Conservation (phyloP, 2,797 vertebrate genomes). For the Toxotes lorentzi region DNA sequence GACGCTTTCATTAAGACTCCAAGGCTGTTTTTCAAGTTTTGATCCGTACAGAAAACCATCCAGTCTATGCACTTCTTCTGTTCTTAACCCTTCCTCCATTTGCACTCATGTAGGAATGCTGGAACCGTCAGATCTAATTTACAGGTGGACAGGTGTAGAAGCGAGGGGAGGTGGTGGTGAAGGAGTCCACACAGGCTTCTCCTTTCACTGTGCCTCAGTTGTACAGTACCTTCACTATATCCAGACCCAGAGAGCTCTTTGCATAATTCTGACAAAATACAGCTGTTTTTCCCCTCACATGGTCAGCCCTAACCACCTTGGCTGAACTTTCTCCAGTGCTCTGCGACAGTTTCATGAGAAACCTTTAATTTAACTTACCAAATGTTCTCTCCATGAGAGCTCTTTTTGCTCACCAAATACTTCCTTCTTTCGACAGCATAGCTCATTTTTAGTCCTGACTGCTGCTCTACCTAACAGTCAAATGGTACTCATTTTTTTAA, state of each 20-base stretch:
- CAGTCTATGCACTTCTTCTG: not conserved
- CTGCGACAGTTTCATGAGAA: conserved; percentile 53
- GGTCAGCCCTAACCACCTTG: conserved; percentile 72
- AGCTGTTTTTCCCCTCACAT: conserved; percentile 81
- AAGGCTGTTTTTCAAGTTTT: not conserved
- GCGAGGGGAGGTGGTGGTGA: not conserved
- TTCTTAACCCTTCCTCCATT: conserved; percentile 2
- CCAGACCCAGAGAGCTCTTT: conserved; percentile 63
- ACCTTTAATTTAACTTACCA: conserved; percentile 71
- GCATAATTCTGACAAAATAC: conserved; percentile 80
- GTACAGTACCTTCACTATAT: conserved; percentile 51
- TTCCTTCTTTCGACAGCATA: conserved; percentile 46
- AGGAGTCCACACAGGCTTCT: conserved; percentile 20
- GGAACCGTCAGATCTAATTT: conserved; percentile 56
- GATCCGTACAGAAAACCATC: not conserved
- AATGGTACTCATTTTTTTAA: conserved; percentile 12
- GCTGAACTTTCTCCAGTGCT: conserved; percentile 76
- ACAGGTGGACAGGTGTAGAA: conserved; percentile 64
- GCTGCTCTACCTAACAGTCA: conserved; percentile 7
- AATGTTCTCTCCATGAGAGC: conserved; percentile 47
- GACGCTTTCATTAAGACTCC: not conserved
- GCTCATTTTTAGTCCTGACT: conserved; percentile 42
- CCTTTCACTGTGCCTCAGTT: conserved; percentile 40
- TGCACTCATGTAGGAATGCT: conserved; percentile 42
- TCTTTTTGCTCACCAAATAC: conserved; percentile 51